Percentiles rank a stretch among this genome's conserved stretches.
These are phyloP conservation scores for Cotesia vestalis DNA, from an alignment of 1,140 invertebrate species.

Conservation along the genomic window DNA sequence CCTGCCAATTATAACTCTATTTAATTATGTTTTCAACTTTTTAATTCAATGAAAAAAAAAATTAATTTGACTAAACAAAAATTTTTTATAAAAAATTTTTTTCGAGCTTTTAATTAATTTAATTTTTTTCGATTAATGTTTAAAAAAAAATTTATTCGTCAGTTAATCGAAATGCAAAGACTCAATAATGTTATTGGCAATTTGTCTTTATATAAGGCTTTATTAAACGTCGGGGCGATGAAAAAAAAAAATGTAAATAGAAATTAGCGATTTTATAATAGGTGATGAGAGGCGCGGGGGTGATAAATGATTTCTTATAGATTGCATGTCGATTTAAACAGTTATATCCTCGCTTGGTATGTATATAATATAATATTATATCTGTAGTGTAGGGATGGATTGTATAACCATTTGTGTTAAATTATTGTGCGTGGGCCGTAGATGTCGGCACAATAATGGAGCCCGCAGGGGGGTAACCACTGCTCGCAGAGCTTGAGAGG, in stretches of 20 bases:
- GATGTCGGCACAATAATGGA: constrained; percentile 48
- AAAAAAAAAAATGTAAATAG: too few species aligned
- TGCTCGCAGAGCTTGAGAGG: constrained; percentile 17
- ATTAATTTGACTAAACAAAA: too few species aligned
- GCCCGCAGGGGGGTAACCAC: constrained; percentile 43
- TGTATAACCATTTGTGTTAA: constrained; percentile 46
- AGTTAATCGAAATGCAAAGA: too few species aligned
- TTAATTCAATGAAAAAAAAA: neutral
- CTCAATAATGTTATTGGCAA: too few species aligned
- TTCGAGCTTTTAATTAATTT: too few species aligned
- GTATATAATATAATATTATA: constrained; percentile 5
- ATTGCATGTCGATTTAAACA: constrained; percentile 26
- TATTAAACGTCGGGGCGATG: too few species aligned
- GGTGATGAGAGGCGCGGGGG: constrained; percentile 34
- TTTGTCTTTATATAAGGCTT: too few species aligned
- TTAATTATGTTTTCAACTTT: neutral
- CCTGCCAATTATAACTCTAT: too few species aligned
- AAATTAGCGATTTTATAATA: neutral
- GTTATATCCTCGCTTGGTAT: neutral
- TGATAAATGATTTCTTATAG: constrained; percentile 51
- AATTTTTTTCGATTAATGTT: too few species aligned
- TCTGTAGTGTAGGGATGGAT: neutral
- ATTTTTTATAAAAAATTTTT: too few species aligned
- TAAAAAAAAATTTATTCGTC: too few species aligned
- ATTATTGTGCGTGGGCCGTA: constrained; percentile 50